These are phyloP conservation scores for Callocephalon fimbriatum DNA, from an alignment of 2,113 vertebrate species.

Conservation along the genomic window DNA sequence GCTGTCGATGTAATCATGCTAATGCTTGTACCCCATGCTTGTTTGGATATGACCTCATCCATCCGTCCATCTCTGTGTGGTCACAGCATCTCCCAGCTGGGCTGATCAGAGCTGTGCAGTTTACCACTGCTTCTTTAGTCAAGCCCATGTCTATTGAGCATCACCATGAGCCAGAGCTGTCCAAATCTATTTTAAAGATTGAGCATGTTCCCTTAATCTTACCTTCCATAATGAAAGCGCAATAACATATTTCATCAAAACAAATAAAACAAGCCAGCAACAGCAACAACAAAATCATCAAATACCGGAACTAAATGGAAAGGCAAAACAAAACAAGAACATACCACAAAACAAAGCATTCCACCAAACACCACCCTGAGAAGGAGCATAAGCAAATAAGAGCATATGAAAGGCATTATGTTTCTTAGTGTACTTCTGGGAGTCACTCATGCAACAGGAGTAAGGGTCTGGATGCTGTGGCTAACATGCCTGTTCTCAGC, in stretches of 20 bases:
- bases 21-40: neutral
- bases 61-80: neutral
- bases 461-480: neutral
- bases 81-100: neutral
- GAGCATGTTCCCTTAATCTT: neutral
- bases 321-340: neutral
- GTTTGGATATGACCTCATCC: neutral
- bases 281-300: neutral
- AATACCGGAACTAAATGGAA: neutral
- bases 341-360: neutral
- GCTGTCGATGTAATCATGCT: accelerated
- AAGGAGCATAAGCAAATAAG: neutral
- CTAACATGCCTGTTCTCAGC: neutral
- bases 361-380: neutral
- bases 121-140: neutral
- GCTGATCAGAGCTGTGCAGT: neutral
- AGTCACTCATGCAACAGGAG: neutral
- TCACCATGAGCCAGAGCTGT: neutral
- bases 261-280: neutral
- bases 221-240: neutral
- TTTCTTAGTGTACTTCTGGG: neutral
- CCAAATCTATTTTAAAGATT: neutral
- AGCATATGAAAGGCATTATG: neutral
- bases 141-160: neutral
- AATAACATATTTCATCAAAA: neutral